Conservation (phyloP, 2,797 vertebrate genomes). For the Channallabes apus region DNA sequence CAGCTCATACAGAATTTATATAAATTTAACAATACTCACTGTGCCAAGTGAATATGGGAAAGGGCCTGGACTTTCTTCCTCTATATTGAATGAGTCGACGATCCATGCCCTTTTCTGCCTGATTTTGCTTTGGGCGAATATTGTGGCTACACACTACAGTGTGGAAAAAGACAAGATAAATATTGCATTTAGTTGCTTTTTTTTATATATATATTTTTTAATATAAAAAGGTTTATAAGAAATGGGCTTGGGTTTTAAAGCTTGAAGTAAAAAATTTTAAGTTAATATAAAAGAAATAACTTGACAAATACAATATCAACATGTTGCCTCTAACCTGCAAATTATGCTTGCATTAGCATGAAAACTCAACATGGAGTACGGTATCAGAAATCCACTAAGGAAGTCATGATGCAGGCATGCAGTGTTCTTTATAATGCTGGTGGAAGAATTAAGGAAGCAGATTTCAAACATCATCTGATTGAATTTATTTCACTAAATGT, state of each 20-base stretch:
- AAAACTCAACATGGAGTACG: background rate
- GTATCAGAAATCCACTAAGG: no score
- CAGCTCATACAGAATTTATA: background rate
- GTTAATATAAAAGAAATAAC: no score
- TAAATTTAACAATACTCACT: background rate
- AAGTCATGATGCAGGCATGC: background rate
- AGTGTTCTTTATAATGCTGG: background rate
- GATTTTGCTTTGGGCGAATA: background rate
- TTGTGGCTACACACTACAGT: background rate
- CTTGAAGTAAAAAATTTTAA: background rate
- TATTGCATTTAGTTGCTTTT: background rate
- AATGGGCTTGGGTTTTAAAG: background rate
- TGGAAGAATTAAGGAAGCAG: background rate
- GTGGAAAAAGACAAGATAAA: background rate
- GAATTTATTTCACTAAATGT: background rate
- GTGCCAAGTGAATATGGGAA: background rate
- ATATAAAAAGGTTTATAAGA: background rate
- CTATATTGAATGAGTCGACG: constrained; percentile 17
- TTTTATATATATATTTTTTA: no score
- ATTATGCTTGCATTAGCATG: background rate
- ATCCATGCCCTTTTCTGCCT: constrained; percentile 16
- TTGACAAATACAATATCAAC: background rate
- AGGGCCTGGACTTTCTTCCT: constrained; percentile 7
- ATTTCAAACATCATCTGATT: background rate
- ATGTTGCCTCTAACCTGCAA: background rate